Evolutionary conservation across 2,113 vertebrate genomes (phyloP).

Genomic region (Oryzias javanicus): DNA sequence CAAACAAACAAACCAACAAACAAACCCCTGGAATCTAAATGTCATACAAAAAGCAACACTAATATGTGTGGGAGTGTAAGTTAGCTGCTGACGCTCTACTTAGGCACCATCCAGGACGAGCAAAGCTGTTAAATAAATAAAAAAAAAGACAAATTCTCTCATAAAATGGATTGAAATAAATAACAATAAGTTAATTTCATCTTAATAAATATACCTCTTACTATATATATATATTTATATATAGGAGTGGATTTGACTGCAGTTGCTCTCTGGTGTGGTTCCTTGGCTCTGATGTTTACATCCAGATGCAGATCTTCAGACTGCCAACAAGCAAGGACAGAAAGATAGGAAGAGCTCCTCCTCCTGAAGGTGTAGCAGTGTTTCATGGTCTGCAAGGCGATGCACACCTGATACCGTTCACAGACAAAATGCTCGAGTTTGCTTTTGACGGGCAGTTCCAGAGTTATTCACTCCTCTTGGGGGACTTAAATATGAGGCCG

Average conservation of each 20-base stretch:
- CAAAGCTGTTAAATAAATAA: constrained; percentile 87
- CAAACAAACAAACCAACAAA: too few relatives aligned
- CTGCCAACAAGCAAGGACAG: constrained; percentile 42
- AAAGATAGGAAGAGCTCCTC: constrained; percentile 2
- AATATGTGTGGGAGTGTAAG: constrained; percentile 24
- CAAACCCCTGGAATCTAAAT: constrained; percentile 54
- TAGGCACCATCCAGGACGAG: constrained; percentile 90
- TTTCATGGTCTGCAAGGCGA: constrained; percentile 16
- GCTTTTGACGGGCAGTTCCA: background rate
- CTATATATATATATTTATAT: constrained; percentile 76
- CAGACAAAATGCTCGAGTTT: constrained; percentile 14
- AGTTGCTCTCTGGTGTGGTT: constrained; percentile 40
- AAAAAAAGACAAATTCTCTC: constrained; percentile 80
- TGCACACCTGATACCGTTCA: constrained; percentile 13
- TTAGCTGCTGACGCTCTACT: constrained; percentile 70
- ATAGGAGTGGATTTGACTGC: constrained; percentile 84
- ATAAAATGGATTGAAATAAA: constrained; percentile 93
- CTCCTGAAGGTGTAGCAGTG: constrained; percentile 41
- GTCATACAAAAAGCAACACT: constrained; percentile 18
- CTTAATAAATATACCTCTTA: constrained; percentile 97
- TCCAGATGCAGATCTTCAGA: constrained; percentile 53
- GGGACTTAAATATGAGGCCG: background rate
- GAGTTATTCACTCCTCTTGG: background rate
- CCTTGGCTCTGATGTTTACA: constrained; percentile 77
- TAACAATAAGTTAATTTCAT: constrained; percentile 98